Evolutionary conservation across 37 sponge, comb jelly and placozoan genomes (phyloP), one percentile per base, ranked within the genome.

Genomic region (Halichondria panicea): DNA sequence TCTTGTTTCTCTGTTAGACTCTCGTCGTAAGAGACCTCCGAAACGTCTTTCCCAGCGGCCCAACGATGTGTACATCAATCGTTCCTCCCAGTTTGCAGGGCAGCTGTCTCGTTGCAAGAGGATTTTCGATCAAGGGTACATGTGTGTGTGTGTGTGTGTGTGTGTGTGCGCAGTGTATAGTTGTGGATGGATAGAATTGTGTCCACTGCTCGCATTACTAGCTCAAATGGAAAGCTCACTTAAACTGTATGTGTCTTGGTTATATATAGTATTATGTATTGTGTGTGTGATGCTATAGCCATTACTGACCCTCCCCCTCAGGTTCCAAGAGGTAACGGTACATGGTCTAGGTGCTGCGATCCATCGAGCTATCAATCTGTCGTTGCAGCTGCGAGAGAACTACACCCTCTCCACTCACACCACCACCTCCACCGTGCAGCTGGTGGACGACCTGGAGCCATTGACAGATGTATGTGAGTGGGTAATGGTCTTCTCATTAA

Each of bases 261-360:
- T n/a, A n/a, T n/a, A n/a, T n/a, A n/a, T n/a, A n/a, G n/a, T n/a
- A n/a, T n/a, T n/a, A n/a, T n/a, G n/a, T n/a, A n/a, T n/a, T n/a
- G n/a, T n/a, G n/a, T n/a, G n/a, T n/a, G n/a, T n/a, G n/a, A n/a
- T n/a, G n/a, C n/a, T n/a, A n/a, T n/a, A n/a, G n/a, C n/a, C n/a
- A n/a, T n/a, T n/a, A n/a, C n/a, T n/a, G n/a, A n/a, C n/a, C 28
- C 56, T 55, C 39, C 35, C 65, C 60, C 65, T 0, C 45, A 91
- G 92, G 0, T 66, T 55, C 39, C 71, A 79, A 19, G 93, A 92
- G 60, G 38, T 92, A 35, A 50, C 40, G 27, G 75, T 92, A 27
- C 93, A 92, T 62, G 93, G 92, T 12, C 77, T 92, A 31, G 93
- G 93, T 1, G 91, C 92, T 22, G 93, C 93, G 74, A 85, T 92